Conservation (phyloP, 2,113 vertebrate species). For the Ammodytes dubius region DNA sequence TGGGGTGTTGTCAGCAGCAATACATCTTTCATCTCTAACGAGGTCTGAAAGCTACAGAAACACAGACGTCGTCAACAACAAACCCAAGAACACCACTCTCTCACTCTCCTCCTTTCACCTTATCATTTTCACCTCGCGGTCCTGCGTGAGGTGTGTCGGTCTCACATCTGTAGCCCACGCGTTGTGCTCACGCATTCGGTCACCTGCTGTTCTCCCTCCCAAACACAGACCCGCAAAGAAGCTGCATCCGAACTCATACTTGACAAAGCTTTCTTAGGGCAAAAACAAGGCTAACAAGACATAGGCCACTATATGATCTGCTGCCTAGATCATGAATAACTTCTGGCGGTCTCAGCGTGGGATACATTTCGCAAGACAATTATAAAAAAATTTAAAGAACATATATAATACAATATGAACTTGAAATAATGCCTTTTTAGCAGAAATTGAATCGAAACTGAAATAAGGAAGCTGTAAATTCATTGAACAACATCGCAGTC, state of each 20-base stretch:
- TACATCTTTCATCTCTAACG: conserved; percentile 84
- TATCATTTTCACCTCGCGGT: conserved; percentile 58
- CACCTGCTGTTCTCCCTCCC: conserved; percentile 31
- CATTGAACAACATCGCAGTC: not conserved
- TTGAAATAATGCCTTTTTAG: not conserved
- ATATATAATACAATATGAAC: not conserved
- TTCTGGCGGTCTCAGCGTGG: not conserved
- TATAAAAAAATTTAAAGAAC: not conserved
- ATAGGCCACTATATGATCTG: not conserved
- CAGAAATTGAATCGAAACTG: not conserved
- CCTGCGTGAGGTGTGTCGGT: conserved; percentile 51
- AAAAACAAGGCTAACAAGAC: not conserved
- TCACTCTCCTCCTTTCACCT: conserved; percentile 59
- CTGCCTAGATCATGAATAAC: not conserved
- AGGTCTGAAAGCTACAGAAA: conserved; percentile 85
- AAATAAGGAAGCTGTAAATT: not conserved
- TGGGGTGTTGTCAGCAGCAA: conserved; percentile 76
- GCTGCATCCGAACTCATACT: not conserved
- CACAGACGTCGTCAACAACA: conserved; percentile 78
- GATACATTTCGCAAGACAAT: not conserved
- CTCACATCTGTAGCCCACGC: conserved; percentile 45
- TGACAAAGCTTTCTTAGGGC: conserved; percentile 1
- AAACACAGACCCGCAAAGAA: conserved; percentile 29
- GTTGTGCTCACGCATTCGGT: conserved; percentile 24
- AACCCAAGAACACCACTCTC: conserved; percentile 69